Conservation (phyloP, 2,888 invertebrate genomes). For the Heteromurus nitidus region DNA sequence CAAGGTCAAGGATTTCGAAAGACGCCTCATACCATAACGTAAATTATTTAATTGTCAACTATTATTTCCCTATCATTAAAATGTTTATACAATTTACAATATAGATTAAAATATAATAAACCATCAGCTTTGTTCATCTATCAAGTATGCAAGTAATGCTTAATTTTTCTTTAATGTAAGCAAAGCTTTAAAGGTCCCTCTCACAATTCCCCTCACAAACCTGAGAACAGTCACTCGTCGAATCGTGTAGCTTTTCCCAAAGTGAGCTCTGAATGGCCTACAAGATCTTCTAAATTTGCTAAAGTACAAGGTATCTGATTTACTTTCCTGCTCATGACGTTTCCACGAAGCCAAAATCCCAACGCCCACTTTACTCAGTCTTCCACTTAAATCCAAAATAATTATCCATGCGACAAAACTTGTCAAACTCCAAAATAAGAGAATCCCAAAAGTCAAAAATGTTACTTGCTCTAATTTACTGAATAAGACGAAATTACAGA, state of each 20-base stretch:
- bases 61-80: too few species aligned
- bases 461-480: background rate
- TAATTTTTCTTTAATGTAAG: too few species aligned
- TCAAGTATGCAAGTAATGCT: too few species aligned
- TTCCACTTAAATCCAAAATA: background rate
- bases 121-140: too few species aligned
- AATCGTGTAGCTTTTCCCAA: background rate
- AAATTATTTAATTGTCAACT: too few species aligned
- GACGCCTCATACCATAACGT: too few species aligned
- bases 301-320: constrained; percentile 8
- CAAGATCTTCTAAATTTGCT: constrained; percentile 21
- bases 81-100: too few species aligned
- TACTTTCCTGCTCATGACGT: background rate
- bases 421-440: too few species aligned
- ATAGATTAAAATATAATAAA: too few species aligned
- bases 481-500: background rate
- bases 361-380: background rate
- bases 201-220: constrained; percentile 9
- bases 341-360: constrained; percentile 5
- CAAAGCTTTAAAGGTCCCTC: constrained; percentile 24
- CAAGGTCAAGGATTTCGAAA: too few species aligned
- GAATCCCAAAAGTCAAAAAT: too few species aligned
- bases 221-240: constrained; percentile 1
- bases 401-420: background rate
- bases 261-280: background rate